Evolutionary conservation across 2,888 invertebrate species (phyloP).

Genomic region (Drosophila lacicola): DNA sequence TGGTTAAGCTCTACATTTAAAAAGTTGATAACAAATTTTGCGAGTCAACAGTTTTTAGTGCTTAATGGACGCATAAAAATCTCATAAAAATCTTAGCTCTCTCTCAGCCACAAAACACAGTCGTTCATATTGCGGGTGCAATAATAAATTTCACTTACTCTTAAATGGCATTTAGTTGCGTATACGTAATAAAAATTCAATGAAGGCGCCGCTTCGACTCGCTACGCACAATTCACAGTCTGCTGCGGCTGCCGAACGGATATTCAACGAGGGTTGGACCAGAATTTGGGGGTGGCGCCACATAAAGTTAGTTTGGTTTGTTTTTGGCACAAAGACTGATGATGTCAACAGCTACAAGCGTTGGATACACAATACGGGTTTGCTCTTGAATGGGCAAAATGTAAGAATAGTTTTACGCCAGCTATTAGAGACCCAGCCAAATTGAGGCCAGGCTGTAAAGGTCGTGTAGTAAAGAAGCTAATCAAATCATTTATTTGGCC

Average conservation of each 20-base stretch:
- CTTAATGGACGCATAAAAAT: slow-evolving; percentile 7
- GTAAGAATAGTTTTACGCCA: neutral
- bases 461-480: slow-evolving; percentile 28
- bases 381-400: slow-evolving; percentile 9
- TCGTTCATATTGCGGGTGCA: slow-evolving; percentile 5
- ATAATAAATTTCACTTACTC: slow-evolving; percentile 26
- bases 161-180: slow-evolving; percentile 29
- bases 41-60: slow-evolving; percentile 15
- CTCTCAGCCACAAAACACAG: slow-evolving; percentile 11
- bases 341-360: slow-evolving; percentile 40
- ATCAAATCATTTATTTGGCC: slow-evolving; percentile 11
- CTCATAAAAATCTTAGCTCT: slow-evolving; percentile 2
- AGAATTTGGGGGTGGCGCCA: slow-evolving; percentile 3
- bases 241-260: slow-evolving; percentile 16
- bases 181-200: slow-evolving; percentile 55
- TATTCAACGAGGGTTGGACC: slow-evolving; percentile 20
- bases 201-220: slow-evolving; percentile 62
- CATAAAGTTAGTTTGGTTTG: slow-evolving; percentile 5
- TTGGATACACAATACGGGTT: slow-evolving; percentile 5
- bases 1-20: neutral
- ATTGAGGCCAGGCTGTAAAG: slow-evolving; percentile 47
- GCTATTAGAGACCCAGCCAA: slow-evolving; percentile 8
- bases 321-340: slow-evolving; percentile 36
- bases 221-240: slow-evolving; percentile 33
- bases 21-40: neutral